Percentiles rank a stretch among this genome's conserved stretches.
Evolutionary conservation across 2,797 vertebrate genomes (phyloP).

Genomic region (Schizopygopsis pylzovi): DNA sequence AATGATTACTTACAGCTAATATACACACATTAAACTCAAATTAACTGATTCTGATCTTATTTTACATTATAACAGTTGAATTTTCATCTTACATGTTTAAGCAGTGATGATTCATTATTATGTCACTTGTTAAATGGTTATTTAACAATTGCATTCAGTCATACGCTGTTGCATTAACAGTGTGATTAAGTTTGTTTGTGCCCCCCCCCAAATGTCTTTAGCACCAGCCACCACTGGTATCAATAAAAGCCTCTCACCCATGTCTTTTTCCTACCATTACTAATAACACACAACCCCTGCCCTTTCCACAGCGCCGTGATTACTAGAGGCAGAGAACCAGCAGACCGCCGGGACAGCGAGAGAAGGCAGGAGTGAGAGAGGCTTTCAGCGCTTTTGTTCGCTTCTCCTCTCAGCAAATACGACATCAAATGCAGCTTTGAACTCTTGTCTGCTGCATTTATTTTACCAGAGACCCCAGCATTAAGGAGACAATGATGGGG

Average conservation of each 20-base stretch:
- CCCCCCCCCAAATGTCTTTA: no score
- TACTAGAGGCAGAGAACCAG: slow-evolving; percentile 15
- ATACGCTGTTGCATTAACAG: no score
- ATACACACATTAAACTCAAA: no score
- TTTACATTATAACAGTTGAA: no score
- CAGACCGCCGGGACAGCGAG: background rate
- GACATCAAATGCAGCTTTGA: slow-evolving; percentile 59
- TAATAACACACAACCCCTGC: background rate
- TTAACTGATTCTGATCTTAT: no score
- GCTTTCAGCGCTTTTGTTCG: slow-evolving; percentile 31
- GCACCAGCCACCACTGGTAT: no score
- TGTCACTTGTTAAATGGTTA: no score
- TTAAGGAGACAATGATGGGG: slow-evolving; percentile 40
- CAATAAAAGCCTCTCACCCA: slow-evolving; percentile 9
- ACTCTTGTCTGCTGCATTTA: slow-evolving; percentile 45
- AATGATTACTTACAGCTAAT: no score
- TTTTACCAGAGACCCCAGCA: slow-evolving; percentile 37
- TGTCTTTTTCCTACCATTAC: slow-evolving; percentile 26
- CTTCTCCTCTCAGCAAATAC: slow-evolving; percentile 44
- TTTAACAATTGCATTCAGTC: no score
- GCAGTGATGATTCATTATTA: no score
- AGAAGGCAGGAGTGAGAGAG: slow-evolving; percentile 26
- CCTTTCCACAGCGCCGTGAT: slow-evolving; percentile 1
- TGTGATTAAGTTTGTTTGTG: no score
- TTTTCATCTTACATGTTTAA: no score